Evolutionary conservation across 2,113 vertebrate genomes (phyloP).

Genomic region (Cochlearius cochlearius): DNA sequence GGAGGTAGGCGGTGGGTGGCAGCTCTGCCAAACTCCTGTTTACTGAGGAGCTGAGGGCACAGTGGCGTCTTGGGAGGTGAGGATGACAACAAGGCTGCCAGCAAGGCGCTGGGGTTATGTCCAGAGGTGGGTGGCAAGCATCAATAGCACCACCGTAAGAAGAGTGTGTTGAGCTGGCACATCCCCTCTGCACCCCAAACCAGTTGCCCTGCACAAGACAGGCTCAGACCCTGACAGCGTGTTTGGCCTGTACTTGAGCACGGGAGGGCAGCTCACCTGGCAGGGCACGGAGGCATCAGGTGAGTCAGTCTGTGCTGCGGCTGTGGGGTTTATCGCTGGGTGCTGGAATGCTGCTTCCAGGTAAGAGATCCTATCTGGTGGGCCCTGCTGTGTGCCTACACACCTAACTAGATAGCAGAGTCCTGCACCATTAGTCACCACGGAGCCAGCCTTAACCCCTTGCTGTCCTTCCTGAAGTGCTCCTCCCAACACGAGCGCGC

Average conservation of each 20-base stretch:
- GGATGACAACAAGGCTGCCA: neutral
- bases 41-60: neutral
- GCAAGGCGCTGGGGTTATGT: neutral
- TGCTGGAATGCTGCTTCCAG: slow-evolving; percentile 53
- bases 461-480: neutral
- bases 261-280: neutral
- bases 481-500: neutral
- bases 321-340: neutral
- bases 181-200: neutral
- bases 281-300: neutral
- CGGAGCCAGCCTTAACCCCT: neutral
- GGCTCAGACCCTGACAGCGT: neutral
- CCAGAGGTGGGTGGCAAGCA: accelerated
- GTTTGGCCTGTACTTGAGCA: neutral
- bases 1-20: neutral
- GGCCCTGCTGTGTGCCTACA: slow-evolving; percentile 40
- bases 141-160: neutral
- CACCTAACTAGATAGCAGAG: slow-evolving; percentile 48
- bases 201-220: accelerated
- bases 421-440: slow-evolving; percentile 48
- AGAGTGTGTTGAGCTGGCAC: neutral
- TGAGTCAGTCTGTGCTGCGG: neutral
- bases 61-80: neutral
- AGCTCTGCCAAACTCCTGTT: neutral
- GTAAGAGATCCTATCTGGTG: slow-evolving; percentile 44